Evolutionary conservation across 2,888 invertebrate species (phyloP).

Genomic region (Apamea monoglypha): DNA sequence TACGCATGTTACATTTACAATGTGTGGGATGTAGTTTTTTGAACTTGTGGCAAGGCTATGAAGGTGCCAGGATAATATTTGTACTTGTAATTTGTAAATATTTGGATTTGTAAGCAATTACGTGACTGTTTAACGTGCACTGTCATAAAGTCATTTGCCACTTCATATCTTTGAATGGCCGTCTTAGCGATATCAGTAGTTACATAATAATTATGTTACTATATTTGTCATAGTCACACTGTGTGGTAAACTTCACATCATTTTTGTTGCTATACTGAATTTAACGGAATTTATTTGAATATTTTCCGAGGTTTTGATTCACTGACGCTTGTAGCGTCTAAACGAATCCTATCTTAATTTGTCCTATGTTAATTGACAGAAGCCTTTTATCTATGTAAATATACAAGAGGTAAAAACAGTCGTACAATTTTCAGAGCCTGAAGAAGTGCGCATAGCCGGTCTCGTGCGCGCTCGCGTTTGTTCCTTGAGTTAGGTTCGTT

Average conservation of each 20-base stretch:
- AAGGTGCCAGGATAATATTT: neutral
- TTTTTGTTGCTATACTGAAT: constrained; percentile 11
- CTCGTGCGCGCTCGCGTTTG: constrained; percentile 83
- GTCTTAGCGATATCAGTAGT: constrained; percentile 23
- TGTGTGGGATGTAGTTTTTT: neutral
- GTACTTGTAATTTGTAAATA: constrained; percentile 8
- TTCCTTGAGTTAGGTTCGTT: constrained; percentile 88
- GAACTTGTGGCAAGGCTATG: neutral
- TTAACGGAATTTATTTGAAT: neutral
- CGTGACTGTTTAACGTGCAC: constrained; percentile 3
- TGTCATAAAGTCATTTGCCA: neutral
- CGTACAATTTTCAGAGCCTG: constrained; percentile 79
- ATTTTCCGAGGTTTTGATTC: neutral
- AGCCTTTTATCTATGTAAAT: constrained; percentile 23
- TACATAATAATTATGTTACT: constrained; percentile 19
- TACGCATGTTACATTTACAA: neutral
- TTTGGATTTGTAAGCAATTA: constrained; percentile 16
- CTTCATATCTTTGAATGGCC: constrained; percentile 29
- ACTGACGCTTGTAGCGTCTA: neutral
- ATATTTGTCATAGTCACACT: neutral
- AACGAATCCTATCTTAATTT: neutral
- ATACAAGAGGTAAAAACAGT: constrained; percentile 44
- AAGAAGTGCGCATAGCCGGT: constrained; percentile 74
- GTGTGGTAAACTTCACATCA: constrained; percentile 1
- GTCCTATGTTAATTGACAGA: neutral